Percentiles rank a stretch among this genome's conserved stretches.
Evolutionary conservation across 2,797 vertebrate genomes (phyloP).

Genomic region (Clarias laeviceps): DNA sequence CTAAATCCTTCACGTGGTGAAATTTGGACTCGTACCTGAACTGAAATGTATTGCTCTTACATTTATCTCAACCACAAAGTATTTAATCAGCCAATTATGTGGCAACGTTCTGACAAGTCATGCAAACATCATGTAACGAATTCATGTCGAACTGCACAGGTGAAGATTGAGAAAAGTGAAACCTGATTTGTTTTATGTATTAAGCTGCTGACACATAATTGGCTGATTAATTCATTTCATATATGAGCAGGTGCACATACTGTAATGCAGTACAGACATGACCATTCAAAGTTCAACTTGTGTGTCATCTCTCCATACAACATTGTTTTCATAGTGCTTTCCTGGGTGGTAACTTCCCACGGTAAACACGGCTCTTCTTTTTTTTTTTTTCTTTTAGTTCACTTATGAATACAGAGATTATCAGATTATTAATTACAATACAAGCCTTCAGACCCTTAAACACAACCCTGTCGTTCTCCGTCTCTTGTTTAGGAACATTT

Average conservation of each 20-base stretch:
- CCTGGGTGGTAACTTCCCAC: constrained; percentile 3
- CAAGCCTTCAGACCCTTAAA: background rate
- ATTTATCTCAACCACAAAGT: background rate
- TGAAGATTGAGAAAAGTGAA: background rate
- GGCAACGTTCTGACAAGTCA: too few species aligned
- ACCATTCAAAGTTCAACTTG: background rate
- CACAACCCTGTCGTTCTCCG: background rate
- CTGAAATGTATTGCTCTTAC: background rate
- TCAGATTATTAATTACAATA: constrained; percentile 5
- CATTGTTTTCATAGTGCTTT: background rate
- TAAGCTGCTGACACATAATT: background rate
- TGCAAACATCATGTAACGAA: background rate
- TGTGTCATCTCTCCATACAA: background rate
- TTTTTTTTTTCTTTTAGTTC: background rate
- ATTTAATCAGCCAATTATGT: background rate
- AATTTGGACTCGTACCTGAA: background rate
- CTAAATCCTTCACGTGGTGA: background rate
- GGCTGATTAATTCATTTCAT: background rate
- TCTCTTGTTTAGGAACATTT: background rate
- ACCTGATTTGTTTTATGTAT: background rate
- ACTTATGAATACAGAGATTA: constrained; percentile 7
- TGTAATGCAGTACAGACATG: background rate
- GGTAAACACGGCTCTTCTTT: background rate
- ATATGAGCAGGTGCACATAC: too few species aligned
- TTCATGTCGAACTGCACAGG: too few species aligned